Evolutionary conservation across 2,888 invertebrate genomes (phyloP), one percentile per base, ranked within the genome.

Genomic region (Malachius bipustulatus): DNA sequence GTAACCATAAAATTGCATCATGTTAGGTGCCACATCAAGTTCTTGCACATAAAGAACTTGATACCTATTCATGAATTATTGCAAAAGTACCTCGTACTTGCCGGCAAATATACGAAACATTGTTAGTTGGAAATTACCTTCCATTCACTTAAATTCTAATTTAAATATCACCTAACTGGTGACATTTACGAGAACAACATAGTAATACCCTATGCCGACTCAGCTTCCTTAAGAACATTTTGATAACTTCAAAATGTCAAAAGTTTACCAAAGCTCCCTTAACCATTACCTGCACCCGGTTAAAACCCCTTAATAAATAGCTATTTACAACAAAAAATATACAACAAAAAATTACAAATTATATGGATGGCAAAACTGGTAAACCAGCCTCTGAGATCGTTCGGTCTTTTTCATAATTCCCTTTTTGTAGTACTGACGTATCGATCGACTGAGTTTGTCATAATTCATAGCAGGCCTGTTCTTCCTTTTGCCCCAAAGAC

Each of bases 401-500:
- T 94, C 94, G 1, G 97, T 97, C 65, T 98, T 98, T 74, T 94
- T 94, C 89, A 96, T 93, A 62, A 97, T 96, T 37, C 94, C 94
- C 65, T 97, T 98, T 66, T 97, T 96, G 74, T 98, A 98, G 68
- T 96, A 96, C 63, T 98, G 97, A 34, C 98, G 70, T 57, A 98
- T 93, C 49, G 94, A 96, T 37, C 98, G 76, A 45, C 93, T 94
- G 32, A 98, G 69, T 63, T 98, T 98, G 70, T 98, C 98, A 67
- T 98, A 98, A 70, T 98, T 98, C 97, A 98, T 98, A 15, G 94
- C 94, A 0, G 96, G 94, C 6, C 97, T 74, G 68, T 98, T 97
- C 66, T 98, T 98, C 46, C 97, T 74, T 54, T 88, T 83, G 41
- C 98, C 98, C 98, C 98, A 98, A 35, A 94, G 74, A 49, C 85